Evolutionary conservation across 2,113 vertebrate genomes (phyloP).

Genomic region (Poicephalus gulielmi): DNA sequence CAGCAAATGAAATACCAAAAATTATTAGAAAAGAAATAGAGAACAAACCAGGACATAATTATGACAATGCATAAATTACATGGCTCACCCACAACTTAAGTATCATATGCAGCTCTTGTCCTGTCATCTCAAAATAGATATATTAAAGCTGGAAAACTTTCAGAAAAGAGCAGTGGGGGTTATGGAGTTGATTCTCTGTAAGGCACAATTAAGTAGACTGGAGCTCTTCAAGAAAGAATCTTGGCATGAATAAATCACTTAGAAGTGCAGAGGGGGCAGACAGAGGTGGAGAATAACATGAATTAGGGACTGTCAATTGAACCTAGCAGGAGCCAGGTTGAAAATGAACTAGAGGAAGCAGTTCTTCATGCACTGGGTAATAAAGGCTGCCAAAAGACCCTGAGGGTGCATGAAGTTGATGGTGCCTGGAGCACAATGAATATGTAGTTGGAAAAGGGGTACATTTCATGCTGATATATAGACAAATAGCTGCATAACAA

Average conservation of each 20-base stretch:
- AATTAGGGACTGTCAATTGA: background rate
- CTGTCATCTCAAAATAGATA: background rate
- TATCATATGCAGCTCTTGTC: background rate
- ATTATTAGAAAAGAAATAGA: background rate
- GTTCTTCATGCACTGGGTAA: background rate
- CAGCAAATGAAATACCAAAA: background rate
- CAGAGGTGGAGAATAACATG: background rate
- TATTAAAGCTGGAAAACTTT: background rate
- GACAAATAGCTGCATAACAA: background rate
- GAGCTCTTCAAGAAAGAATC: background rate
- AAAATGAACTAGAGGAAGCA: background rate
- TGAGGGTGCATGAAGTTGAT: background rate
- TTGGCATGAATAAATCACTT: background rate
- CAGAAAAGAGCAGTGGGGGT: background rate
- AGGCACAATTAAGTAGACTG: background rate
- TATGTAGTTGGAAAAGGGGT: background rate
- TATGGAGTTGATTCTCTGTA: background rate
- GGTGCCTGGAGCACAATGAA: background rate
- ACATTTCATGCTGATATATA: background rate
- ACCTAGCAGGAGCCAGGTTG: background rate
- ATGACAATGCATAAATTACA: background rate
- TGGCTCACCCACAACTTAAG: background rate
- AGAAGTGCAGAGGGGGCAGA: background rate
- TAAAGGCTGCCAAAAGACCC: background rate
- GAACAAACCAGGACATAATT: conserved; percentile 6